Base-by-base conservation (phyloP, 1,140 invertebrate species). In the Lepidurus couesii region DNA sequence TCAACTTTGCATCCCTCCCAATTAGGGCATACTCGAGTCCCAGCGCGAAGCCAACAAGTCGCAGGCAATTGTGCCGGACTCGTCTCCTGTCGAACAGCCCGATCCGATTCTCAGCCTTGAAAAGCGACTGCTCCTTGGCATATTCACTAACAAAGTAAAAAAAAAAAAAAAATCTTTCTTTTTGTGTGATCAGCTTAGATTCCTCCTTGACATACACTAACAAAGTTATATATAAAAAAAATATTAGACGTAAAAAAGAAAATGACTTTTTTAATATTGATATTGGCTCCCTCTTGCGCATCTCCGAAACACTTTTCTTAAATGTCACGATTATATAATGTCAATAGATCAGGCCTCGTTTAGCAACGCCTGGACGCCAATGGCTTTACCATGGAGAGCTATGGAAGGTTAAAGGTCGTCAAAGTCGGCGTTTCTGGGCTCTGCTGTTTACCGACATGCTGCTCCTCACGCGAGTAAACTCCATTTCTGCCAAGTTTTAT, bases 331-430 rank as follows among this genome's bases (percentile, higher is more conserved):
- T 34, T 16, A 65, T 21, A 16, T 21, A 13, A 65, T 65, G 13
- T 1, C 53, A n/a, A 47, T 16, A 65, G 53, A 65, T 65, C 7
- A n/a, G 53, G 9, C 53, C 53, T 9, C 53, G 53, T 9, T 16
- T 95, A 83, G 91, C 90, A 82, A 90, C 91, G 81, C 91, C 91
- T 65, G 92, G 92, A 8, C 88, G 93, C 79, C 92, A 94, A 85
- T 95, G 93, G 93, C 91, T 95, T 74, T 94, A 95, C 81, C 93
- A 93, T 13, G 93, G 93, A 1, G 93, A 94, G 80, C 83, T 95
- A 24, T 90, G 90, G 10, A 89, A 92, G 78, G 91, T 94, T 1
- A 93, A 94, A 86, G 92, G 92, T 1, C 87, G 92, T n/a, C 89
- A 91, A 10, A 87, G 92, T 13, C 88, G 92, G 80, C 91, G 92